Evolutionary conservation across 2,797 vertebrate genomes (phyloP), one percentile per base, ranked within the genome.

Genomic region (Acipenser transmontanus): DNA sequence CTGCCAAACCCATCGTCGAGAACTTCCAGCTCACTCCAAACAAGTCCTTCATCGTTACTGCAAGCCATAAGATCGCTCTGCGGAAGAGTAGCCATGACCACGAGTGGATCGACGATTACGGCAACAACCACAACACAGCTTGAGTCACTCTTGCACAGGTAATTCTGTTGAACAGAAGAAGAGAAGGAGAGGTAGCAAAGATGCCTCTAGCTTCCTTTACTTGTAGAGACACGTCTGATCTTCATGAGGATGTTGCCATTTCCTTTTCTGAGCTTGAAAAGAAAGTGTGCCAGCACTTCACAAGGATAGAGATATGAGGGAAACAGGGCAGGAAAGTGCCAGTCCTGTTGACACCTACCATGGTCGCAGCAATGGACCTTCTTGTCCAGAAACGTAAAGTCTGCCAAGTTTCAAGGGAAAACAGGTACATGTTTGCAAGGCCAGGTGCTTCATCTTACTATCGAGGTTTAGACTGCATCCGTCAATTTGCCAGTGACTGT

Each of bases 301-400:
- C 72, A 7, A 57, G 66, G 62, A 63, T 75, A 34, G 64, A 72
- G 47, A 72, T 74, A 52, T 51, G 50, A 47, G 71, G 74, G 47
- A 74, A 76, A 70, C 61, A 68, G 11, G 69, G 68, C 56, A 64
- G 71, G 72, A 78, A 67, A 71, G 65, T 78, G 1, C 68, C 67
- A n/a, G 68, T 74, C 49, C 71, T 78, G 59, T 59, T 76, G 9
- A 75, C 71, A 50, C 70, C 70, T 65, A 68, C 71, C 62, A 68
- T 76, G 68, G 1, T 56, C 2, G 1, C 66, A 65, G 69, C 70
- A 63, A 62, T 75, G 52, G 66, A 68, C 1, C 56, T 73, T 47
- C 67, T 72, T 2, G 14, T 69, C 7, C 66, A 63, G 63, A 72
- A 63, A 13, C 62, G 59, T 34, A n/a, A 59, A 13, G 4, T 10